Evolutionary conservation across 1,140 invertebrate genomes (phyloP), one percentile per base, ranked within the genome.

Genomic region (Cotesia typhae): DNA sequence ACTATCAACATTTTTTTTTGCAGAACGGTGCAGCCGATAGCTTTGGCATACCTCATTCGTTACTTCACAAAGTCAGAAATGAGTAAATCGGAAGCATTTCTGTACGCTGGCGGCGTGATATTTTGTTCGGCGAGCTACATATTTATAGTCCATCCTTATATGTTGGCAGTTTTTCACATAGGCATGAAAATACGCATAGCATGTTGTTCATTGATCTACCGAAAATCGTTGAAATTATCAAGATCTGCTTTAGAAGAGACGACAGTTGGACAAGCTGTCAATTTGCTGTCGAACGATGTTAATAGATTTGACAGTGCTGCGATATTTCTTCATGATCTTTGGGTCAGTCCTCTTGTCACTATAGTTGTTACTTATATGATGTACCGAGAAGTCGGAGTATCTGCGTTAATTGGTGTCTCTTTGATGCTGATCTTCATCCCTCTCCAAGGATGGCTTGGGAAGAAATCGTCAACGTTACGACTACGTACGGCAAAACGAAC

Each of bases 221-320:
- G 92, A 82, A 94, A 96, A 90, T 92, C 88, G 1, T 79, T 92
- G 53, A 86, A 84, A 75, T 78, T 92, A 0, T 91, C 89, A 4
- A 88, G 88, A 74, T 89, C 88, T n/a, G 92, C 94, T n/a, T 83
- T 95, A 14, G 91, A 90, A 0, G 90, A 93, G 82, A 94, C 94
- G 0, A 92, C 95, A 0, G 88, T 92, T 3, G 95, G 95, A 0
- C 93, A 95, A 81, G 93, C 96, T 66, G 92, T 97, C 0, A 98
- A 97, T 83, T 87, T 97, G 0, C 83, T 97, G 64, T 95, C 95
- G 0, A 97, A 96, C 71, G 95, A 97, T 79, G 90, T 93, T 7
- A 92, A 90, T 35, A 84, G 92, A 28, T 94, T 93, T 76, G 92
- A 94, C 81, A 85, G 90, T 64, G 90, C 90, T 0, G 86, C 90